These are phyloP conservation scores for Lithodes maja DNA, from an alignment of 2,888 invertebrate species.

Conservation along the genomic window DNA sequence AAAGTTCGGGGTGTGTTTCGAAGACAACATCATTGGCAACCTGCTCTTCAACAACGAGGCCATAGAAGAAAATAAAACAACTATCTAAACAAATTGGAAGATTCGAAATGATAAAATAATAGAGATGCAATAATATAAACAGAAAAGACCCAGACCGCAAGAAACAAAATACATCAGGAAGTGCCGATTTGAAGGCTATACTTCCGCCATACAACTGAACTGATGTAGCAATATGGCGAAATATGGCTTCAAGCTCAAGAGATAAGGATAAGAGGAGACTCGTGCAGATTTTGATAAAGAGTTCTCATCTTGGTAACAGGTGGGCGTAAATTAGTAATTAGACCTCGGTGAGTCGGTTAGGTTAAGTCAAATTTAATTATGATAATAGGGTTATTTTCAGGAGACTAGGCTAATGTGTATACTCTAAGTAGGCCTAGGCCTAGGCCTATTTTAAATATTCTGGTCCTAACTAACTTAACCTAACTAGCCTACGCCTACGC, in stretches of 20 bases:
- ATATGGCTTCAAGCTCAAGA: not conserved
- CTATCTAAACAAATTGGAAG: not conserved
- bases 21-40: not conserved
- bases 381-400: too few species aligned
- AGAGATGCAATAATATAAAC: not conserved
- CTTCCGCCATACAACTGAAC: not conserved
- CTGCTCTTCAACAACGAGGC: not conserved
- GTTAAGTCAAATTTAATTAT: too few species aligned
- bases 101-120: not conserved
- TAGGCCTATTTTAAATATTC: too few species aligned
- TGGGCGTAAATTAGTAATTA: too few species aligned
- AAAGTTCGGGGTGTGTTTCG: not conserved
- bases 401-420: too few species aligned
- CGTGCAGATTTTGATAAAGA: too few species aligned
- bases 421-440: too few species aligned
- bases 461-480: too few species aligned
- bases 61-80: not conserved
- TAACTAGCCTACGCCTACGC: too few species aligned
- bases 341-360: too few species aligned
- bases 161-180: not conserved
- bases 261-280: not conserved
- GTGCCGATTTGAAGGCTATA: not conserved
- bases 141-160: not conserved
- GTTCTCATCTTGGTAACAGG: too few species aligned
- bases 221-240: not conserved